Conservation (phyloP, 2,113 vertebrate genomes). For the Cacatua alba region DNA sequence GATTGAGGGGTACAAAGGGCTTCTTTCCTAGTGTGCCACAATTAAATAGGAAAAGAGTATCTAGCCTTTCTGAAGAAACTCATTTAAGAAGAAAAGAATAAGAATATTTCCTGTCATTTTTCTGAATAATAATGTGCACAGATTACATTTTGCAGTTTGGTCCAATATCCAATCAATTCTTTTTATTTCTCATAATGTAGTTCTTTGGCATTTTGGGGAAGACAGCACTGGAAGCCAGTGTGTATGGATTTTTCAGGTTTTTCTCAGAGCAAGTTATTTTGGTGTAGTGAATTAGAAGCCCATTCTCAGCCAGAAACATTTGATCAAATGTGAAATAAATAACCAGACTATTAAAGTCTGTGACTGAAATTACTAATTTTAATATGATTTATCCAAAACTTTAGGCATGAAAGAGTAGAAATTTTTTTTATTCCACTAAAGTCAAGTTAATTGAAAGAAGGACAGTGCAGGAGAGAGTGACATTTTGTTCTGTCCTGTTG, state of each 20-base stretch:
- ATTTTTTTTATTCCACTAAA: background rate
- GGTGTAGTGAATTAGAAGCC: background rate
- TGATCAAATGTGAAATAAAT: conserved; percentile 2
- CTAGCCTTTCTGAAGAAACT: conserved; percentile 6
- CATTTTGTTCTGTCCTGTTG: background rate
- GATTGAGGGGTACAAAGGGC: background rate
- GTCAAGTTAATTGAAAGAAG: conserved; percentile 7
- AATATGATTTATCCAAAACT: background rate
- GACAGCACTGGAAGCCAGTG: background rate
- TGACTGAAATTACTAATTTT: background rate
- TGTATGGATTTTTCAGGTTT: background rate
- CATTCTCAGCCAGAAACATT: background rate
- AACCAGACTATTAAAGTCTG: background rate
- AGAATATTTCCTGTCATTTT: background rate
- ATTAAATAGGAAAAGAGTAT: background rate
- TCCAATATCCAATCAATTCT: background rate
- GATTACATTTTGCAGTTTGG: background rate
- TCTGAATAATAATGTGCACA: background rate
- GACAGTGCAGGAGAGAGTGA: background rate
- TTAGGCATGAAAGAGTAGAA: background rate
- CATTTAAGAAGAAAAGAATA: background rate
- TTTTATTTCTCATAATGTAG: conserved; percentile 16
- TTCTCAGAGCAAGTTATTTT: background rate
- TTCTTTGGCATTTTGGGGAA: background rate
- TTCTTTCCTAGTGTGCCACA: background rate